These are phyloP conservation scores for Hypomecis atomaria DNA, from an alignment of 2,888 invertebrate genomes.

Conservation along the genomic window DNA sequence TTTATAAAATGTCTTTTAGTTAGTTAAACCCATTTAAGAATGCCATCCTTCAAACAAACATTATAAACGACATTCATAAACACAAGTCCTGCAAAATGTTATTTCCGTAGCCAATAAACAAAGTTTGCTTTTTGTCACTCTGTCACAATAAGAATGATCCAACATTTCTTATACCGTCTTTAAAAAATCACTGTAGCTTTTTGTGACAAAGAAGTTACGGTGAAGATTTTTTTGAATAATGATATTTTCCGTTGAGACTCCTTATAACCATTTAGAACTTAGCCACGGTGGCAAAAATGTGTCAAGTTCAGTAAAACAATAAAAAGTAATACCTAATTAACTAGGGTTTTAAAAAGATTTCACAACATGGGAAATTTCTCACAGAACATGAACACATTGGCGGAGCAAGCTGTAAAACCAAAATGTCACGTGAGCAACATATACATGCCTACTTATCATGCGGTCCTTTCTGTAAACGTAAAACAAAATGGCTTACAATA, in stretches of 20 bases:
- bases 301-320: too few relatives aligned
- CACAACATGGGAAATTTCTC: too few relatives aligned
- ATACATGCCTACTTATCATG: too few relatives aligned
- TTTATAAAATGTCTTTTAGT: not conserved
- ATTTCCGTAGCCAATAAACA: constrained; percentile 13
- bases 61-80: constrained; percentile 13
- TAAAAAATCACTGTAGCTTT: not conserved
- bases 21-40: constrained; percentile 8
- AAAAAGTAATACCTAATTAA: too few relatives aligned
- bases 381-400: too few relatives aligned
- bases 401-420: too few relatives aligned
- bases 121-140: constrained; percentile 1
- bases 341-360: too few relatives aligned
- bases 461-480: too few relatives aligned
- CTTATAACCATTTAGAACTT: too few relatives aligned
- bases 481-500: too few relatives aligned
- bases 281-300: too few relatives aligned
- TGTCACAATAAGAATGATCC: constrained; percentile 9
- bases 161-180: not conserved
- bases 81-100: constrained; percentile 20
- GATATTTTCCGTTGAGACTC: not conserved
- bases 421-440: too few relatives aligned
- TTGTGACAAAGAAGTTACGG: not conserved
- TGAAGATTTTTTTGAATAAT: not conserved
- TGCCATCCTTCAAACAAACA: constrained; percentile 18